Conservation (phyloP, 2,797 vertebrate species). For the Alca torda region DNA sequence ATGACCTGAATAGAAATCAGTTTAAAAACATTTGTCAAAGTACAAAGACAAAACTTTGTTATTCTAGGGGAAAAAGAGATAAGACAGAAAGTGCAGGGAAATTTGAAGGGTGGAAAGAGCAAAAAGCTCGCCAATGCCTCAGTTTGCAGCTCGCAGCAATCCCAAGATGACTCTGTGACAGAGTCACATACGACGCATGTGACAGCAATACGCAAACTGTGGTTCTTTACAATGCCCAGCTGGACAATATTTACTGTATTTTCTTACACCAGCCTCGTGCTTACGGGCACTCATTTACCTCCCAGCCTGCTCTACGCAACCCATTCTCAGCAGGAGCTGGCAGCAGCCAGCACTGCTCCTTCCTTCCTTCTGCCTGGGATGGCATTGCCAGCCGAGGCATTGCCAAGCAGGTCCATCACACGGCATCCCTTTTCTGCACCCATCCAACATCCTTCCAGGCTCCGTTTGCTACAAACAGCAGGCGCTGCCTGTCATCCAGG, state of each 20-base stretch:
- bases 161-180: neutral
- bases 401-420: neutral
- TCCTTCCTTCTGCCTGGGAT: neutral
- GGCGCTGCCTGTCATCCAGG: neutral
- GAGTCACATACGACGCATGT: accelerated
- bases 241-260: accelerated
- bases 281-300: neutral
- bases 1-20: neutral
- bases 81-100: neutral
- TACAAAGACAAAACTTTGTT: neutral
- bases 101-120: neutral
- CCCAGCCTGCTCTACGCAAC: neutral
- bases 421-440: neutral
- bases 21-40: neutral
- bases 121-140: neutral
- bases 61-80: neutral
- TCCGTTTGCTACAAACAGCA: neutral
- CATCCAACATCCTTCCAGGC: neutral
- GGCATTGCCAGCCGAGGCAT: accelerated
- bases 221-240: neutral
- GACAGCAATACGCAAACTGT: neutral
- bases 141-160: neutral
- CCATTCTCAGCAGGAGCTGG: neutral
- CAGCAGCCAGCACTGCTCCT: neutral
- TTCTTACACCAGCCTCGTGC: neutral